These are phyloP conservation scores for Chironomus riparius DNA, from an alignment of 2,888 invertebrate genomes.

Conservation along the genomic window DNA sequence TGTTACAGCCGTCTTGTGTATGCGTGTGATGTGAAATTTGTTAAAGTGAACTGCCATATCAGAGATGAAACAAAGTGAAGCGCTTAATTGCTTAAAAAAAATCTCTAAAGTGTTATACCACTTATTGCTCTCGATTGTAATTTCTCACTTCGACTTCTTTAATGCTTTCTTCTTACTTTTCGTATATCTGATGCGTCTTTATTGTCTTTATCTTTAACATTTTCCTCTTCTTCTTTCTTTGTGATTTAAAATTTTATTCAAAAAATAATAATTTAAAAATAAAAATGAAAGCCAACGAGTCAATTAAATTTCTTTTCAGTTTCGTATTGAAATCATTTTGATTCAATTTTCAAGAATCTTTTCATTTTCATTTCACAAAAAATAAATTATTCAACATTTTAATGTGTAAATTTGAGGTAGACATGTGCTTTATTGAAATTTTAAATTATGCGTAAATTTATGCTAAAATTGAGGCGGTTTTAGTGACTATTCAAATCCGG, in stretches of 20 bases:
- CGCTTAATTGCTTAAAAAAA: conserved; percentile 18
- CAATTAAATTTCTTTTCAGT: not conserved
- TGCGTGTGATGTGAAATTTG: not conserved
- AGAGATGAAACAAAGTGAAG: conserved; percentile 1
- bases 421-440: too few relatives aligned
- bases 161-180: not conserved
- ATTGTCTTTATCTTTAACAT: not conserved
- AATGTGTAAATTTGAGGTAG: too few relatives aligned
- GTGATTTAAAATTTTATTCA: too few relatives aligned
- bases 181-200: not conserved
- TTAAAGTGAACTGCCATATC: not conserved
- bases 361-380: too few relatives aligned
- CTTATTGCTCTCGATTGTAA: conserved; percentile 26
- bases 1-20: not conserved
- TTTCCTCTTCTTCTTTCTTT: too few relatives aligned
- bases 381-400: too few relatives aligned
- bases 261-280: not conserved
- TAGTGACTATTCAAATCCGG: too few relatives aligned
- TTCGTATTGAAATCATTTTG: not conserved
- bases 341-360: not conserved
- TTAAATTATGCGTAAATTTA: too few relatives aligned
- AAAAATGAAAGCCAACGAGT: not conserved
- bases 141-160: conserved; percentile 17
- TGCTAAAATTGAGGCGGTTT: too few relatives aligned
- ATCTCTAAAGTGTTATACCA: conserved; percentile 13